Evolutionary conservation across 2,888 invertebrate genomes (phyloP).

Genomic region (Parasteatoda lunata): DNA sequence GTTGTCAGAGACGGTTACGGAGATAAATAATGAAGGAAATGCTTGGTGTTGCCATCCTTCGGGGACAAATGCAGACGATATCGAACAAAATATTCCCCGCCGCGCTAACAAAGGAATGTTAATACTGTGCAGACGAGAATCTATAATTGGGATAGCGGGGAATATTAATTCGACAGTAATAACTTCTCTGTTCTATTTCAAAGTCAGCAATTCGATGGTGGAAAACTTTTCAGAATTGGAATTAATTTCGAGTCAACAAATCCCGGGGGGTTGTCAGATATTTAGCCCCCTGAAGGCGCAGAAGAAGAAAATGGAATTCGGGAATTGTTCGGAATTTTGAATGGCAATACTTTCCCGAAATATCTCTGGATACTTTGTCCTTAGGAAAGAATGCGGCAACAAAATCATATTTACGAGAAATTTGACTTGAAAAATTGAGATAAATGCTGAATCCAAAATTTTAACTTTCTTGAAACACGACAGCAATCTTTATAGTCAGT

Average conservation of each 20-base stretch:
- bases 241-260: conserved; percentile 47
- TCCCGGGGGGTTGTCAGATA: conserved; percentile 11
- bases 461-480: no score
- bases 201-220: conserved; percentile 19
- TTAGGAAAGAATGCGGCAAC: not conserved
- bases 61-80: conserved; percentile 3
- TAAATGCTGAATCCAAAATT: not conserved
- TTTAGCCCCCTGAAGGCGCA: conserved; percentile 3
- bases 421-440: not conserved
- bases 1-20: conserved; percentile 1
- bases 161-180: conserved; percentile 62
- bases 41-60: not conserved
- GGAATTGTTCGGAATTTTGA: conserved; percentile 29
- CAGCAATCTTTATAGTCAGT: no score
- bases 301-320: conserved; percentile 14
- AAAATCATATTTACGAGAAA: not conserved
- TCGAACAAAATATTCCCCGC: conserved; percentile 15
- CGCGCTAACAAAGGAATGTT: conserved; percentile 53
- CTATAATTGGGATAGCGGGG: conserved; percentile 30
- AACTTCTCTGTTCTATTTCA: conserved; percentile 19
- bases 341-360: conserved; percentile 21
- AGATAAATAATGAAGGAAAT: conserved; percentile 5
- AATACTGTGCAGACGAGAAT: conserved; percentile 40
- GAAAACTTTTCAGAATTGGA: conserved; percentile 49
- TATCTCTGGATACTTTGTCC: not conserved